A percentile compares a stretch with the other conserved stretches of the same genome.
phyloP scores from a whole-genome alignment of 2,113 vertebrate genomes.

The Strigops habroptila region DNA sequence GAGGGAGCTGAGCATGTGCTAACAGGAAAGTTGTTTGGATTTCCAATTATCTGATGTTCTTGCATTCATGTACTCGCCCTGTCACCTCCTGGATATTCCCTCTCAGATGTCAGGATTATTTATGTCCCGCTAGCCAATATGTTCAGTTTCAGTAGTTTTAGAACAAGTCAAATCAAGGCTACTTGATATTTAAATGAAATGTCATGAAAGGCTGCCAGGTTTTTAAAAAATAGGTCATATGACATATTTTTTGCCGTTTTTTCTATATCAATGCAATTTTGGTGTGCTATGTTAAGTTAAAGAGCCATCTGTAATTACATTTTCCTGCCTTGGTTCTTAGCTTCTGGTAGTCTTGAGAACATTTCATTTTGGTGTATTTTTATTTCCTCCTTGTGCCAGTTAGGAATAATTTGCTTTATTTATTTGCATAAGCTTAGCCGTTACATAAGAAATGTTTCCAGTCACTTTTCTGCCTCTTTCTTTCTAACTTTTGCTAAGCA shows the following conservation, averaged over 20 bases:
- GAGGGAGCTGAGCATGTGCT: not conserved
- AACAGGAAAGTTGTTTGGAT: conserved; percentile 4
- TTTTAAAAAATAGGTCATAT: not conserved
- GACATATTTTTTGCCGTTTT: not conserved
- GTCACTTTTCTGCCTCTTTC: not conserved
- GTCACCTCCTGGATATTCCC: conserved; percentile 8
- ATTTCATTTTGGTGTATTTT: not conserved
- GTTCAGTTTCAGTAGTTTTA: not conserved
- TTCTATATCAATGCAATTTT: not conserved
- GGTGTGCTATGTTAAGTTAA: not conserved
- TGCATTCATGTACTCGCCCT: not conserved
- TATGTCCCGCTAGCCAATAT: not conserved
- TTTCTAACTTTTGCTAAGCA: conserved; percentile 39
- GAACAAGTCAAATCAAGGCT: not conserved
- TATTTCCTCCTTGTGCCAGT: not conserved
- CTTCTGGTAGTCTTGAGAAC: not conserved
- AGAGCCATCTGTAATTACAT: not conserved
- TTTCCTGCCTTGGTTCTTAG: conserved; percentile 2
- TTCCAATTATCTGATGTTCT: not conserved
- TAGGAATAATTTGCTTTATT: not conserved
- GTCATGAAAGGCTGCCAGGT: not conserved
- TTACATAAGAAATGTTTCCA: conserved; percentile 20
- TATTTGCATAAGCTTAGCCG: not conserved
- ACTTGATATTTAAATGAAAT: not conserved
- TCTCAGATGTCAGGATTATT: not conserved